Percentiles rank a stretch among this genome's conserved stretches.
phyloP scores from a whole-genome alignment of 2,113 vertebrate genomes.

The Osmerus mordax region DNA sequence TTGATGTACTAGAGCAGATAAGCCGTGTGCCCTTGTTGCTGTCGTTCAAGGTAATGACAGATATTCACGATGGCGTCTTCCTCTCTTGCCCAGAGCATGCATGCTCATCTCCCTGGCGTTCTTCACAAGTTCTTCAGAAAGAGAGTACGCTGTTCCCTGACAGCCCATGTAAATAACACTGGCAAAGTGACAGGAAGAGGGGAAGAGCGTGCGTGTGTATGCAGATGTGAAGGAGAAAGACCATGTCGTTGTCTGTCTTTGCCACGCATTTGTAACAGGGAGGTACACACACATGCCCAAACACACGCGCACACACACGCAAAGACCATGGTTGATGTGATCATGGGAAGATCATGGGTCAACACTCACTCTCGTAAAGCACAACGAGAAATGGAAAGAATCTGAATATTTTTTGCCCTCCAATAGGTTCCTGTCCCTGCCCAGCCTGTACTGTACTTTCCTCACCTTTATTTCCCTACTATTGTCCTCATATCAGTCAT shows the following conservation, averaged over 20 bases:
- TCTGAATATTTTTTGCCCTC: not conserved
- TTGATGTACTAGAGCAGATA: slow-evolving; percentile 60
- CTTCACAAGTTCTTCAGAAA: slow-evolving; percentile 37
- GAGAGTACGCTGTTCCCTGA: slow-evolving; percentile 19
- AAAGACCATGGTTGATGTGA: not conserved
- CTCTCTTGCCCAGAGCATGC: slow-evolving; percentile 13
- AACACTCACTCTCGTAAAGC: slow-evolving; percentile 27
- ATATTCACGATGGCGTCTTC: slow-evolving; percentile 51
- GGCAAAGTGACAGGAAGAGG: slow-evolving; percentile 19
- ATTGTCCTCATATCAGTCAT: slow-evolving; percentile 47
- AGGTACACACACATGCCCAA: slow-evolving; percentile 16
- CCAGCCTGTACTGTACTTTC: slow-evolving; percentile 22
- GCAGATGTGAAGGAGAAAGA: slow-evolving; percentile 17
- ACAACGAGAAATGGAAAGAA: no score
- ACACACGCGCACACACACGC: slow-evolving; percentile 21
- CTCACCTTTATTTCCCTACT: slow-evolving; percentile 45
- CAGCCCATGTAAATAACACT: slow-evolving; percentile 37
- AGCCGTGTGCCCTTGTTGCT: slow-evolving; percentile 59
- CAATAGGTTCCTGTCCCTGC: slow-evolving; percentile 44
- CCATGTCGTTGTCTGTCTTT: no score
- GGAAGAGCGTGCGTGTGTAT: slow-evolving; percentile 8
- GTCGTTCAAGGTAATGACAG: slow-evolving; percentile 67
- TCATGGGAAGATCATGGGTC: slow-evolving; percentile 32
- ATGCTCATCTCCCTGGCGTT: slow-evolving; percentile 10
- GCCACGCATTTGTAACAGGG: slow-evolving; percentile 19